phyloP scores from a whole-genome alignment of 2,113 vertebrate genomes.

The Xenotilapia longispinis region DNA sequence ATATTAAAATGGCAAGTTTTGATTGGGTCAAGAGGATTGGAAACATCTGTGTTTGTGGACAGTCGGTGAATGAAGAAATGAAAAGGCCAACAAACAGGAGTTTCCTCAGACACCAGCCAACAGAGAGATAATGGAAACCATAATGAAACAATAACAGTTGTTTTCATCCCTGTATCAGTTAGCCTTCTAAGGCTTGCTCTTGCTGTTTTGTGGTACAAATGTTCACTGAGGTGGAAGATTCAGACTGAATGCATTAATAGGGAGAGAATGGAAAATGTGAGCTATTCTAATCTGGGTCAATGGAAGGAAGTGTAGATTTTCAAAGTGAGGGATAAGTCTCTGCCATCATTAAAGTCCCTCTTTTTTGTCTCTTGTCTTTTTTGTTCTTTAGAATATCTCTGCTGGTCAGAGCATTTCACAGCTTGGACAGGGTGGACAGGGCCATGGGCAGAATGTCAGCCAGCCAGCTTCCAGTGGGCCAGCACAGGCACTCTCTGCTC shows the following conservation, averaged over 20 bases:
- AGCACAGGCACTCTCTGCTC: conserved; percentile 26
- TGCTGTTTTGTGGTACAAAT: neutral
- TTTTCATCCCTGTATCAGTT: neutral
- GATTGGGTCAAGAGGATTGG: neutral
- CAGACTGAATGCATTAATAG: neutral
- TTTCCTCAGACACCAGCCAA: conserved; percentile 15
- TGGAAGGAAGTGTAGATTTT: conserved; percentile 33
- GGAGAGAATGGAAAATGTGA: conserved; percentile 28
- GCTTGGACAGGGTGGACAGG: conserved; percentile 59
- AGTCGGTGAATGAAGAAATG: neutral
- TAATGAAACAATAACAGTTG: conserved; percentile 32
- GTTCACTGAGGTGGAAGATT: neutral
- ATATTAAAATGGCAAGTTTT: neutral
- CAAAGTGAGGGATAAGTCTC: neutral
- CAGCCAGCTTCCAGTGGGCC: conserved; percentile 55
- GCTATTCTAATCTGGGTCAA: conserved; percentile 27
- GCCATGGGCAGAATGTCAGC: conserved; percentile 57
- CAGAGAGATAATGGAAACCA: neutral
- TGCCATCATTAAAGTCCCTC: neutral
- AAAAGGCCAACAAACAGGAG: neutral
- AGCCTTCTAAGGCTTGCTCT: neutral
- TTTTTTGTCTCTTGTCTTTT: neutral
- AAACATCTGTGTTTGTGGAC: conserved; percentile 18
- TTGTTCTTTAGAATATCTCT: conserved; percentile 45
- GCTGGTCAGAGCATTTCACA: conserved; percentile 70